Evolutionary conservation across 2,888 invertebrate genomes (phyloP).

Genomic region (Tetanocera ferruginea): DNA sequence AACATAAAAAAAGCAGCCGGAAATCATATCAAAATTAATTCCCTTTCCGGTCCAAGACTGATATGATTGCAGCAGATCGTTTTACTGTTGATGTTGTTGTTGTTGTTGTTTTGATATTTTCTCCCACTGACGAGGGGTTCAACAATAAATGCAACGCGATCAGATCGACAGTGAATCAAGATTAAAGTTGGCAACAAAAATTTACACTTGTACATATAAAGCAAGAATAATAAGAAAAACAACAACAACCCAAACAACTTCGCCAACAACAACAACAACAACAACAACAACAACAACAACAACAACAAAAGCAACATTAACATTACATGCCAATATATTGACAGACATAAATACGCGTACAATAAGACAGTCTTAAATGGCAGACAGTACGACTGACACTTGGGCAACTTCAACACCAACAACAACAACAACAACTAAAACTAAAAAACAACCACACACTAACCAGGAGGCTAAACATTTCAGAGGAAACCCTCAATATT

Average conservation of each 20-base stretch:
- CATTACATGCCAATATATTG: background rate
- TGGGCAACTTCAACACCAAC: constrained; percentile 44
- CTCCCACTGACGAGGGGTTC: constrained; percentile 9
- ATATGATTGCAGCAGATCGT: constrained; percentile 35
- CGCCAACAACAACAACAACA: constrained; percentile 28
- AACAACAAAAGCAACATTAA: background rate
- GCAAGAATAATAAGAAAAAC: constrained; percentile 22
- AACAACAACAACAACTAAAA: constrained; percentile 43
- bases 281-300: constrained; percentile 11
- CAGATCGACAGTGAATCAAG: constrained; percentile 56
- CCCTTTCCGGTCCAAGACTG: constrained; percentile 53
- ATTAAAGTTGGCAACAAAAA: constrained; percentile 59
- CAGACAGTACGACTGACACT: background rate
- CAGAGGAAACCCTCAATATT: constrained; percentile 51
- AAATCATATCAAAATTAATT: constrained; percentile 52
- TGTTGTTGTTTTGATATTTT: background rate
- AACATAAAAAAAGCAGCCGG: constrained; percentile 45
- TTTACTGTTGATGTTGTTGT: background rate
- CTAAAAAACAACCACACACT: constrained; percentile 3
- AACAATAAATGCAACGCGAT: background rate
- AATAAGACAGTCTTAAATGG: background rate
- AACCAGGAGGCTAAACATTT: constrained; percentile 34
- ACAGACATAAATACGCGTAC: constrained; percentile 19
- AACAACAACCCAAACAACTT: constrained; percentile 25
- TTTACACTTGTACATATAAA: constrained; percentile 58